Conservation (phyloP, 1,140 invertebrate species). For the Streblospio benedicti region DNA sequence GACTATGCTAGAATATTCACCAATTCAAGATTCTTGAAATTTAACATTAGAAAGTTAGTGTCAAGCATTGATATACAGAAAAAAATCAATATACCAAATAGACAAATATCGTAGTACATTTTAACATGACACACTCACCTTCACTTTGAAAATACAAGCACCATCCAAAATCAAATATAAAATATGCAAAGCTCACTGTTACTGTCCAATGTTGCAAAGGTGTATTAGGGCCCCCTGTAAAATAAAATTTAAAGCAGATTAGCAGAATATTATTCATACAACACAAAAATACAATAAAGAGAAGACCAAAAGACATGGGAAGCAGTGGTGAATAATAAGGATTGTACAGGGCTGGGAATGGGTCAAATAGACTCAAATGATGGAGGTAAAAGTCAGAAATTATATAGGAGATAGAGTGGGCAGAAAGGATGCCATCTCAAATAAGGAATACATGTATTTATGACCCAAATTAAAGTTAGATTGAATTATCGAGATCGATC, state of each 20-base stretch:
- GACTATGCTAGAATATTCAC: background rate
- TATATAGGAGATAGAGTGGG: too few relatives aligned
- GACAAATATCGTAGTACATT: background rate
- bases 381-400: too few relatives aligned
- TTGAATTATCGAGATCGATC: background rate
- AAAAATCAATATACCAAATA: background rate
- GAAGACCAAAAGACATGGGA: too few relatives aligned
- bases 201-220: conserved; percentile 28
- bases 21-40: background rate
- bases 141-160: conserved; percentile 40
- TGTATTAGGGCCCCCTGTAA: conserved; percentile 32
- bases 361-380: too few relatives aligned
- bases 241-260: conserved; percentile 5
- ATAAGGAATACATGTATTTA: too few relatives aligned
- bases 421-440: too few relatives aligned
- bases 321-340: too few relatives aligned
- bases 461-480: background rate
- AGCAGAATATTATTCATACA: background rate
- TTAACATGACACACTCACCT: conserved; percentile 25
- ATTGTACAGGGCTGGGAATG: too few relatives aligned
- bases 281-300: too few relatives aligned
- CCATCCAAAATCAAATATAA: conserved; percentile 42
- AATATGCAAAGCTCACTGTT: conserved; percentile 37
- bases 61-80: background rate
- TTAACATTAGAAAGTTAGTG: background rate